A percentile compares a stretch with the other conserved stretches of the same genome.
These are phyloP conservation scores for Drosophila percnosoma DNA, from an alignment of 2,888 invertebrate genomes.

Conservation along the genomic window DNA sequence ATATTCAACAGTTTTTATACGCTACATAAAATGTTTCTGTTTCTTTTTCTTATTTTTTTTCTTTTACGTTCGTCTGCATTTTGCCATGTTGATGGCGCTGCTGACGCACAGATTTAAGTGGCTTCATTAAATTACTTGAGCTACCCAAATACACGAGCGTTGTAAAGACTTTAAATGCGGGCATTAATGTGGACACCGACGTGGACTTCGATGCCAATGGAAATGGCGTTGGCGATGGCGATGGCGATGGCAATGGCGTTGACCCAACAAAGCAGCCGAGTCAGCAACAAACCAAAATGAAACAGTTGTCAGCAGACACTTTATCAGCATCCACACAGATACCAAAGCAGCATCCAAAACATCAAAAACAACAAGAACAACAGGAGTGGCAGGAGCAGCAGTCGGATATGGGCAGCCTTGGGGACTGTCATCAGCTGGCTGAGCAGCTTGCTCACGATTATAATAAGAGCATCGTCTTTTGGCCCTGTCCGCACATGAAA, in stretches of 20 bases:
- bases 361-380: slow-evolving; percentile 23
- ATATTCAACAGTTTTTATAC: slow-evolving; percentile 68
- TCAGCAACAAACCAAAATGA: slow-evolving; percentile 63
- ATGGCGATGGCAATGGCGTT: slow-evolving; percentile 33
- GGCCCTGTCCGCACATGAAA: slow-evolving; percentile 85
- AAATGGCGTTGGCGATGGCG: background rate
- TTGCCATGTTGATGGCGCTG: slow-evolving; percentile 38
- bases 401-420: slow-evolving; percentile 57
- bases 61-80: slow-evolving; percentile 18
- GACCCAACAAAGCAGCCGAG: slow-evolving; percentile 72
- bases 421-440: slow-evolving; percentile 83
- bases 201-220: slow-evolving; percentile 39
- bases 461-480: slow-evolving; percentile 83
- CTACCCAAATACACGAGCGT: slow-evolving; percentile 83
- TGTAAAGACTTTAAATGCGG: slow-evolving; percentile 83
- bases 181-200: slow-evolving; percentile 77
- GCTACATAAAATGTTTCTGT: slow-evolving; percentile 64
- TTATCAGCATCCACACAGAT: slow-evolving; percentile 50
- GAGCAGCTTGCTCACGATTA: slow-evolving; percentile 83
- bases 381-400: slow-evolving; percentile 8
- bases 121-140: slow-evolving; percentile 84
- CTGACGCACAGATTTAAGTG: slow-evolving; percentile 83
- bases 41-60: slow-evolving; percentile 17
- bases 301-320: slow-evolving; percentile 57
- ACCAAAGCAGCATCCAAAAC: slow-evolving; percentile 15